Evolutionary conservation across 2,888 invertebrate species (phyloP), one percentile per base, ranked within the genome.

Genomic region (Folsomia manolachei): DNA sequence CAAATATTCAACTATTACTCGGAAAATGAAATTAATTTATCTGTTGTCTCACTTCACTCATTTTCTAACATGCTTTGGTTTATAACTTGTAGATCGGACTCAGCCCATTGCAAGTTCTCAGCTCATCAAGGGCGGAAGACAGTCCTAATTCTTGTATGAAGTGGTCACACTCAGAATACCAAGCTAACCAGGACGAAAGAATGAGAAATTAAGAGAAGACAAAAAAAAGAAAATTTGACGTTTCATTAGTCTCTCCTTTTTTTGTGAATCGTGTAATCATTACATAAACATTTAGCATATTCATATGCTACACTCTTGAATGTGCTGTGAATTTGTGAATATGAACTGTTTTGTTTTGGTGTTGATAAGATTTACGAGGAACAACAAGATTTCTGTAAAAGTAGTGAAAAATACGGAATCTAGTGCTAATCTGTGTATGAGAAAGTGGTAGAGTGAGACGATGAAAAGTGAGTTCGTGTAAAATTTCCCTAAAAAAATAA

Each of bases 231-330:
- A 69, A 27, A 67, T 71, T 69, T 74, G 74, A 74, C 74, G 63
- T 71, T 74, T 74, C 74, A 71, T 74, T 74, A 74, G 67, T 63
- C 63, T 67, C 62, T 9, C 39, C 14, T 14, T 39, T 39, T 39
- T 39, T 39, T 39, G 39, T 4, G 39, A 39, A 39, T 39, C 39
- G 39, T 39, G 39, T 39, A 4, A 39, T 14, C 39, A 39, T 39
- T 39, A 39, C 39, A 39, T 39, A 39, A 14, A 39, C n/a, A 39
- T 14, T 39, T 39, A 4, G 4, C 39, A 9, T 14, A 39, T 39
- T 14, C 39, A 9, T 39, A 39, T 39, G 39, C 39, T 14, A 39
- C 39, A 39, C 39, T n/a, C n/a, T n/a, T n/a, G n/a, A n/a, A n/a
- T n/a, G 39, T 39, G 39, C 14, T 39, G 39, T 39, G 39, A n/a